phyloP scores from a whole-genome alignment of 1,140 invertebrate species.

The Cyphomyrmex costatus region DNA sequence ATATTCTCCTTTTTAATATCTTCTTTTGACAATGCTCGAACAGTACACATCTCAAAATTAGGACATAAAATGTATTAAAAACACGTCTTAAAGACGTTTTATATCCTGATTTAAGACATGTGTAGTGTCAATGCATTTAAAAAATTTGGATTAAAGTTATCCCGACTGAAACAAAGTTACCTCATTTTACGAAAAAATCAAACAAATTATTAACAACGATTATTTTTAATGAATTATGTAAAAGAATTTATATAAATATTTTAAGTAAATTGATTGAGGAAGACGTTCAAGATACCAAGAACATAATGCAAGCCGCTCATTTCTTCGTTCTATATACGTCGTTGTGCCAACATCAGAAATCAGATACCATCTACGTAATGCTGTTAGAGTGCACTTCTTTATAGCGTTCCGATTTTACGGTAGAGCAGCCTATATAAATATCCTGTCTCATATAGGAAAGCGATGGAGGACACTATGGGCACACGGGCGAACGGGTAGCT shows the following conservation, averaged over 20 bases:
- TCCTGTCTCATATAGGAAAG: constrained; percentile 38
- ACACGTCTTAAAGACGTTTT: no score
- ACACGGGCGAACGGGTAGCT: constrained; percentile 54
- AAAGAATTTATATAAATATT: background rate
- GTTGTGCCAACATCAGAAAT: constrained; percentile 7
- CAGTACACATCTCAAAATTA: no score
- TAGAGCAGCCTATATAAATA: constrained; percentile 51
- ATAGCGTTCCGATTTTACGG: constrained; percentile 49
- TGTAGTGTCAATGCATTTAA: no score
- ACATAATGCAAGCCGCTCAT: background rate
- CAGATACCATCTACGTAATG: constrained; percentile 1
- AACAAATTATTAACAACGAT: background rate
- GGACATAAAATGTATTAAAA: no score
- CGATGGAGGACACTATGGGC: background rate
- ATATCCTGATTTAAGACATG: no score
- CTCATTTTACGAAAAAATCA: background rate
- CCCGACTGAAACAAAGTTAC: no score
- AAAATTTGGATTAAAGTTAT: no score
- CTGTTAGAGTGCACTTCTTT: constrained; percentile 19
- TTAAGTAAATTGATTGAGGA: background rate
- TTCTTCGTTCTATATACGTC: background rate
- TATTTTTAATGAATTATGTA: background rate
- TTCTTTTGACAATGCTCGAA: no score
- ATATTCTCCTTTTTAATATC: no score
- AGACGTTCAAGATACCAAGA: background rate